Percentiles rank a stretch among this genome's conserved stretches.
Conservation (phyloP, 2,888 invertebrate species). For the Oscheius sp. region DNA sequence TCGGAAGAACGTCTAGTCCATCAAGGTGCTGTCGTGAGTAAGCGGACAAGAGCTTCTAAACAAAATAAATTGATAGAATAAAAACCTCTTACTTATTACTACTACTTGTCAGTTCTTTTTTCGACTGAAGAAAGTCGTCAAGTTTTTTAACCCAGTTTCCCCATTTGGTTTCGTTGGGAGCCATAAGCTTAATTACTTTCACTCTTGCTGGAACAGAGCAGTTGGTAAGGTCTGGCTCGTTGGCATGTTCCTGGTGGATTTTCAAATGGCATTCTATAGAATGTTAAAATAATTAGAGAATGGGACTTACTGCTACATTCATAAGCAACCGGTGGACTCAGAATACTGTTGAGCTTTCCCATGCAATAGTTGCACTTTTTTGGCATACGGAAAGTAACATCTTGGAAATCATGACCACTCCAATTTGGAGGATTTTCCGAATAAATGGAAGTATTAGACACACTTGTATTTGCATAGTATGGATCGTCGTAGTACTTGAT, state of each 20-base stretch:
- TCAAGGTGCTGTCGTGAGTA: too few relatives aligned
- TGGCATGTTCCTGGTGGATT: slow-evolving; percentile 91
- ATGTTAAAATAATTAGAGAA: too few relatives aligned
- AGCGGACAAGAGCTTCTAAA: too few relatives aligned
- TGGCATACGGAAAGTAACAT: slow-evolving; percentile 52
- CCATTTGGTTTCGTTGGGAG: slow-evolving; percentile 87
- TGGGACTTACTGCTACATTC: slow-evolving; percentile 88
- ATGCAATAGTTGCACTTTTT: slow-evolving; percentile 93
- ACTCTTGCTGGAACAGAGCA: slow-evolving; percentile 51
- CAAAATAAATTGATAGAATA: too few relatives aligned
- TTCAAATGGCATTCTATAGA: slow-evolving; percentile 54
- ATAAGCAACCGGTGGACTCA: slow-evolving; percentile 94
- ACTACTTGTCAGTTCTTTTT: too few relatives aligned
- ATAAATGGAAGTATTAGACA: slow-evolving; percentile 53
- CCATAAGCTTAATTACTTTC: slow-evolving; percentile 89
- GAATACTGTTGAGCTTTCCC: slow-evolving; percentile 91
- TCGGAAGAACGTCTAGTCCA: too few relatives aligned
- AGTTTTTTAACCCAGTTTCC: slow-evolving; percentile 91
- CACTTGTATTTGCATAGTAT: slow-evolving; percentile 76
- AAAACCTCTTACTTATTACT: too few relatives aligned
- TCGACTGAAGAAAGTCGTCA: too few relatives aligned
- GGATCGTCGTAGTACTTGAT: slow-evolving; percentile 93
- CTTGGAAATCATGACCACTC: slow-evolving; percentile 79
- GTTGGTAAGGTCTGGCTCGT: slow-evolving; percentile 38
- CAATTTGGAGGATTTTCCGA: slow-evolving; percentile 42